phyloP scores from a whole-genome alignment of 1,140 invertebrate genomes.

The Meloidogyne chitwoodi region DNA sequence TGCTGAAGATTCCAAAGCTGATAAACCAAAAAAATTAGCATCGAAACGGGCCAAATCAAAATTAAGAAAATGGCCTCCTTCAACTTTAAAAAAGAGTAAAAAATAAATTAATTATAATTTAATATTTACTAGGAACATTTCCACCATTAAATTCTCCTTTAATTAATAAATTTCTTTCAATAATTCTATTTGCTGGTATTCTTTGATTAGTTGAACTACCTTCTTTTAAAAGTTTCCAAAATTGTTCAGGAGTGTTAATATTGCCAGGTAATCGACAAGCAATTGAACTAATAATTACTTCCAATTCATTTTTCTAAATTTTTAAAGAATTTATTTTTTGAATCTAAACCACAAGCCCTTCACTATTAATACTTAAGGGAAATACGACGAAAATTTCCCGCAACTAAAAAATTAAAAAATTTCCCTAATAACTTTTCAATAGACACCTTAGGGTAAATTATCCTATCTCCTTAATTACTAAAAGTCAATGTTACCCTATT shows the following conservation, averaged over 20 bases:
- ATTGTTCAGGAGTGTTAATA: constrained; percentile 25
- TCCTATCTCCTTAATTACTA: too few relatives aligned
- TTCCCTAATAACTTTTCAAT: too few relatives aligned
- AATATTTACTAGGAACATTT: not conserved
- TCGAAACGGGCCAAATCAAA: constrained; percentile 72
- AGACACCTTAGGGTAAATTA: too few relatives aligned
- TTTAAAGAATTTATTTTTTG: not conserved
- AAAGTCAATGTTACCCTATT: too few relatives aligned
- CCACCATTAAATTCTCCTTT: constrained; percentile 6
- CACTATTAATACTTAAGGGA: too few relatives aligned
- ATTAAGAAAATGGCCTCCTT: constrained; percentile 37
- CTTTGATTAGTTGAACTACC: constrained; percentile 21
- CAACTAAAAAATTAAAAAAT: too few relatives aligned
- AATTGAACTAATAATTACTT: constrained; percentile 26
- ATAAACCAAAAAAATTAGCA: constrained; percentile 65
- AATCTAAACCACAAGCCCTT: too few relatives aligned
- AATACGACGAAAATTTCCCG: too few relatives aligned
- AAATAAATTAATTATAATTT: not conserved
- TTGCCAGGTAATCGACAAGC: constrained; percentile 32
- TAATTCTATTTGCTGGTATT: constrained; percentile 31
- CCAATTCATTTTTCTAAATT: not conserved
- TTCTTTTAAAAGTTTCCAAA: constrained; percentile 29
- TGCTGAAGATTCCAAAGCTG: constrained; percentile 62
- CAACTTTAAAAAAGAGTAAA: constrained; percentile 5
- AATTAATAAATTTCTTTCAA: constrained; percentile 30